Base-by-base conservation (phyloP, 2,797 vertebrate species). In the Chelon labrosus region DNA sequence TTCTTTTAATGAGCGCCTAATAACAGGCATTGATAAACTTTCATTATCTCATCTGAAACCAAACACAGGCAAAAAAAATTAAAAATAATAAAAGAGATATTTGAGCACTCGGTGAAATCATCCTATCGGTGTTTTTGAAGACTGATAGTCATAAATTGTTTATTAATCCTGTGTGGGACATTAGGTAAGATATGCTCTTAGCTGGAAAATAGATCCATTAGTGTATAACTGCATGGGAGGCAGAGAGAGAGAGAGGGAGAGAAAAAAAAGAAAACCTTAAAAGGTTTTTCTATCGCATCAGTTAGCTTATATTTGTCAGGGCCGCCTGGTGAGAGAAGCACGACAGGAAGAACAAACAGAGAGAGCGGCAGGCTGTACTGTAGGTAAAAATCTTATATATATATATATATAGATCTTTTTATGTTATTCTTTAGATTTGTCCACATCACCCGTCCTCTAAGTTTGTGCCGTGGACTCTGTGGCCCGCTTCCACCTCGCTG, bases 161-260 rank as follows among this genome's bases (percentile, higher is more conserved):
- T 85, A 91, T 87, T 85, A 85, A 90, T 87, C 67, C 70, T 17
- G 17, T 88, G 82, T 66, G 74, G 65, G 77, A 78, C 82, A 82
- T 89, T 82, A 77, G 77, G 75, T 77, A 81, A 71, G 79, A 64
- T 70, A 86, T 75, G 82, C 86, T 85, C 75, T 88, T 85, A 84
- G 87, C 81, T 83, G 81, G 79, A 87, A 88, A 87, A 89, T 83
- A 88, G 83, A 89, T 77, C 89, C 87, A 90, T 92, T 90, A 91
- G 86, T 51, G 69, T 66, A 62, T 64, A 82, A 84, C 88, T 86
- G 84, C 73, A 75, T 67, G 73, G 22, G 53, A 82, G 64, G 70
- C 11, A 27, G 64, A 77, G 65, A 81, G 27, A 57, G 39, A 13
- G 53, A 0, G 31, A 8, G 31, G 7, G 31, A 2, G 31, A 8